These are phyloP conservation scores for Drosophila jambulina DNA, from an alignment of 1,140 invertebrate species.

Conservation along the genomic window DNA sequence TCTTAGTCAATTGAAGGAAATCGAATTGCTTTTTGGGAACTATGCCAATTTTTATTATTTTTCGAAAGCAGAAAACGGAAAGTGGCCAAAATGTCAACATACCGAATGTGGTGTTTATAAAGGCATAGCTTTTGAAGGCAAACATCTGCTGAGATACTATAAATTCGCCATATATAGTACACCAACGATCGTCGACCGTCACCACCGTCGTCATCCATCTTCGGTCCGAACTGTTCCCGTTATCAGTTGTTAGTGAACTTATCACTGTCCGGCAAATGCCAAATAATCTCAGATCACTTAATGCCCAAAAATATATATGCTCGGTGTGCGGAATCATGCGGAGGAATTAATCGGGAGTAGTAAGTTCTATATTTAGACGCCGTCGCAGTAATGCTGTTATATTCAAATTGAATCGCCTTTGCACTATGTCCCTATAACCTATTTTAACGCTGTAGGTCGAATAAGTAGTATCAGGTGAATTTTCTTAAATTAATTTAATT, in stretches of 20 bases:
- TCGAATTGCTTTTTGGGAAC: slow-evolving; percentile 31
- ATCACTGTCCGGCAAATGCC: slow-evolving; percentile 20
- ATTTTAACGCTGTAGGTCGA: slow-evolving; percentile 22
- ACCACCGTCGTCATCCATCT: slow-evolving; percentile 27
- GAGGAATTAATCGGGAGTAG: slow-evolving; percentile 36
- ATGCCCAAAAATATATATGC: slow-evolving; percentile 30
- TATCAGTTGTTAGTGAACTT: slow-evolving; percentile 34
- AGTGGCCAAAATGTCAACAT: slow-evolving; percentile 29
- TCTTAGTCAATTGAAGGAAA: slow-evolving; percentile 8
- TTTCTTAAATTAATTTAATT: background rate
- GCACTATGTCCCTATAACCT: slow-evolving; percentile 64
- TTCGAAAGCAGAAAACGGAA: slow-evolving; percentile 16
- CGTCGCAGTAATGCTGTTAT: slow-evolving; percentile 29
- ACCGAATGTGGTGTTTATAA: slow-evolving; percentile 15
- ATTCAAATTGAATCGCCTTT: slow-evolving; percentile 35
- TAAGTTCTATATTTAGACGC: slow-evolving; percentile 32
- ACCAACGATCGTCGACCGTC: background rate
- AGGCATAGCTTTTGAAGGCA: background rate
- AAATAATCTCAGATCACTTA: slow-evolving; percentile 37
- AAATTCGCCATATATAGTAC: background rate
- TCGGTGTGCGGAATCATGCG: slow-evolving; percentile 20
- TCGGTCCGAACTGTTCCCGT: background rate
- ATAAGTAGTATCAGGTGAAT: background rate
- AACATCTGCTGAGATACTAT: slow-evolving; percentile 2
- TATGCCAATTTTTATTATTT: slow-evolving; percentile 37